A percentile compares a stretch with the other conserved stretches of the same genome.
Evolutionary conservation across 2,888 invertebrate genomes (phyloP).

Genomic region (Himalopsyche japonica): DNA sequence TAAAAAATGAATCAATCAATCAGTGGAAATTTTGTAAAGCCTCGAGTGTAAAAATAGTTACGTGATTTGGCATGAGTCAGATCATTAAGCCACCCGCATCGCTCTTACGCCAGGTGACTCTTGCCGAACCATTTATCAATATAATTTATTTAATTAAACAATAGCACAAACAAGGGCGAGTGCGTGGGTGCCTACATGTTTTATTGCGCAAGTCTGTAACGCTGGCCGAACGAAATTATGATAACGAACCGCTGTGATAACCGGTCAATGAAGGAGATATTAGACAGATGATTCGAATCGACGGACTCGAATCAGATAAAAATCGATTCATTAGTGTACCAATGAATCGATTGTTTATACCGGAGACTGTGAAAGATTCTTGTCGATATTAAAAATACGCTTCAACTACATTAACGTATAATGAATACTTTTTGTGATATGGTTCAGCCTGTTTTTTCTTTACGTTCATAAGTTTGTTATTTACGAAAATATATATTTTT

Average conservation of each 20-base stretch:
- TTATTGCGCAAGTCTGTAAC: background rate
- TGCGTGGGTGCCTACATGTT: constrained; percentile 10
- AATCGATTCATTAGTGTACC: too few relatives aligned
- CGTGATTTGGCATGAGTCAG: background rate
- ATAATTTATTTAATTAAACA: constrained; percentile 30
- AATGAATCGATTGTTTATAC: too few relatives aligned
- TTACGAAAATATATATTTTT: too few relatives aligned
- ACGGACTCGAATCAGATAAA: background rate
- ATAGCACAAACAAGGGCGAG: constrained; percentile 1
- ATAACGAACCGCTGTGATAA: constrained; percentile 1
- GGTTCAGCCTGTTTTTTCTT: too few relatives aligned
- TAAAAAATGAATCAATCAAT: background rate
- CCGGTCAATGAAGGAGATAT: background rate
- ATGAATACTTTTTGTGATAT: too few relatives aligned
- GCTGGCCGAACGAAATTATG: background rate
- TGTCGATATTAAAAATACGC: too few relatives aligned
- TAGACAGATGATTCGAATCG: background rate
- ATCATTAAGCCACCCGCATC: background rate
- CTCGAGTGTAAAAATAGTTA: background rate
- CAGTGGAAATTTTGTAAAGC: background rate
- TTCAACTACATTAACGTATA: too few relatives aligned
- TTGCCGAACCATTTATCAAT: constrained; percentile 8
- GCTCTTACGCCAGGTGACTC: background rate
- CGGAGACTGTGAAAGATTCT: too few relatives aligned
- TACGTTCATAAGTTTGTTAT: too few relatives aligned